A percentile compares a stretch with the other conserved stretches of the same genome.
These are phyloP conservation scores for Oxyteleia sp. DNA, from an alignment of 2,888 invertebrate genomes.

Conservation along the genomic window DNA sequence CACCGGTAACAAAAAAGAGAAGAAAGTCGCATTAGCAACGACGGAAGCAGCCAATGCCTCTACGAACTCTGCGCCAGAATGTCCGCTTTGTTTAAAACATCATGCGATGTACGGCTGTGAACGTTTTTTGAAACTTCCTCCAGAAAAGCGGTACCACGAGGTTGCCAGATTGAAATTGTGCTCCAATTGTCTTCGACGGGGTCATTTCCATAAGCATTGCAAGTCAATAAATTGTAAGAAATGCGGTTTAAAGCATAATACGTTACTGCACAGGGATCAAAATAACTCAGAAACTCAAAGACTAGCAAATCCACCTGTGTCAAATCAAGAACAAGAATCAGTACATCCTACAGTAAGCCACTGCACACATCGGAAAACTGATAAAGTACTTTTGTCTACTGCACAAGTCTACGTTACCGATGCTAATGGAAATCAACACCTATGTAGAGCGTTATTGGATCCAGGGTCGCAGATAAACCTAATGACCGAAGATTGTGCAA, in stretches of 20 bases:
- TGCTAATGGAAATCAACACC: neutral
- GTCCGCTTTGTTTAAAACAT: neutral
- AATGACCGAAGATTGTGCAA: slow-evolving; percentile 5
- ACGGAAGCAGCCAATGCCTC: neutral
- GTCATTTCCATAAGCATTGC: neutral
- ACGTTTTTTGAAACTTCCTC: neutral
- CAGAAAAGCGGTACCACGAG: neutral
- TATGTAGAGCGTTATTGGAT: neutral
- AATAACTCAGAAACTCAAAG: neutral
- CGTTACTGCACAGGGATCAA: neutral
- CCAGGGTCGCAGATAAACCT: slow-evolving; percentile 2
- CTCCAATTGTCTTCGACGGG: neutral
- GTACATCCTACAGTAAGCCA: too few species aligned
- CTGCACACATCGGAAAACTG: too few species aligned
- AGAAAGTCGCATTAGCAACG: neutral
- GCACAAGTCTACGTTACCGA: neutral
- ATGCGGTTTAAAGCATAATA: neutral
- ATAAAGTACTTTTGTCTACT: neutral
- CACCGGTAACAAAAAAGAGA: too few species aligned
- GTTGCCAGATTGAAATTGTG: neutral
- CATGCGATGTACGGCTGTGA: neutral
- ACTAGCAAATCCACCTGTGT: neutral
- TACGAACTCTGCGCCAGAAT: neutral
- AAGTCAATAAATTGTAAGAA: neutral
- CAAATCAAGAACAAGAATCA: neutral